Conservation (phyloP, 2,113 vertebrate species). For the Butorides virescens region DNA sequence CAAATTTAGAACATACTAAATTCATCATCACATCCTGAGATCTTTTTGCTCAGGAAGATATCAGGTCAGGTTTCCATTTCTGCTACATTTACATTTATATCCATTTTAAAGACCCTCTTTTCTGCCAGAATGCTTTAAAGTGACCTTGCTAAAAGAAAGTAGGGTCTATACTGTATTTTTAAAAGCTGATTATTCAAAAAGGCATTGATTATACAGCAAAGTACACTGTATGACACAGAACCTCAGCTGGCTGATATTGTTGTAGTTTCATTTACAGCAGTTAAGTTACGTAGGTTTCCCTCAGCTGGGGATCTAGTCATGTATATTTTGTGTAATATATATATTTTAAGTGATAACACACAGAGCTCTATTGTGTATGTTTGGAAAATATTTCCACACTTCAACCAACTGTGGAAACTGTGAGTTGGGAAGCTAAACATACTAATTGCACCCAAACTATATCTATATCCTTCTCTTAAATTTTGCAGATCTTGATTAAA, state of each 20-base stretch:
- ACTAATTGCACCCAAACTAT: background rate
- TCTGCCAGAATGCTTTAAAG: background rate
- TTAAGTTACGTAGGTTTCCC: background rate
- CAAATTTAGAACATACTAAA: background rate
- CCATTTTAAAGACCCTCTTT: background rate
- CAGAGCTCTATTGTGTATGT: background rate
- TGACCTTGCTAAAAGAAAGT: background rate
- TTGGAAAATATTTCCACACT: background rate
- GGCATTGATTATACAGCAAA: constrained; percentile 32
- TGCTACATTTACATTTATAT: background rate
- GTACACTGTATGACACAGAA: background rate
- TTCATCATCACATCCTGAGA: background rate
- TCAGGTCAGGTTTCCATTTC: background rate
- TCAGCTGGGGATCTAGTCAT: background rate
- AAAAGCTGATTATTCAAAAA: constrained; percentile 24
- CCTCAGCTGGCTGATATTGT: background rate
- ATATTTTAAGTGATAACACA: constrained; percentile 5
- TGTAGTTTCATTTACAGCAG: background rate
- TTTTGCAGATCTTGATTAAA: background rate
- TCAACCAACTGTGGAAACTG: background rate
- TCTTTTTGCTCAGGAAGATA: background rate
- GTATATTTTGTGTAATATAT: background rate
- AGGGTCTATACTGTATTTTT: background rate
- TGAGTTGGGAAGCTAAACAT: background rate
- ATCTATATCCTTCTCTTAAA: background rate